Conservation (phyloP, 2,797 vertebrate genomes). For the Xiphophorus birchmanni region DNA sequence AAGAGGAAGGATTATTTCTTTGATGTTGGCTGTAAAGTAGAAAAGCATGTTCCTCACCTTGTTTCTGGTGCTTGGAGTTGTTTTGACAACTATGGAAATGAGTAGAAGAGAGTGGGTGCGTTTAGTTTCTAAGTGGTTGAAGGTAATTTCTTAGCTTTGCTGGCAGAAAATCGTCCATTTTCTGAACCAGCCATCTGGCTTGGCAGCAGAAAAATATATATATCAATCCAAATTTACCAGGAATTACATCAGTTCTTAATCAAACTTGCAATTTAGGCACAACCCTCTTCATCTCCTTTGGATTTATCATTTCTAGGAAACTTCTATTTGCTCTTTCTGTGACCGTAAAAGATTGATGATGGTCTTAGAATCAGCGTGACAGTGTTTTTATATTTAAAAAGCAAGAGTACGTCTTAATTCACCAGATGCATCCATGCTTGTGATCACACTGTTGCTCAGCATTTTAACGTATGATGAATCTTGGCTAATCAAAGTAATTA, state of each 20-base stretch:
- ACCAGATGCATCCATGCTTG: conserved; percentile 7
- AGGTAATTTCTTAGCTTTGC: conserved; percentile 55
- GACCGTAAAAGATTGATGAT: not conserved
- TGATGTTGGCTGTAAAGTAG: conserved; percentile 18
- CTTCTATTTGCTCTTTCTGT: conserved; percentile 1
- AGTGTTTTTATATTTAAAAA: conserved; percentile 32
- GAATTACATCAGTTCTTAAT: not conserved
- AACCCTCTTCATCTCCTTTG: conserved; percentile 23
- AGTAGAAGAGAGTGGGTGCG: conserved; percentile 29
- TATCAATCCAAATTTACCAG: conserved; percentile 24
- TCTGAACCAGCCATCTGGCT: conserved; percentile 37
- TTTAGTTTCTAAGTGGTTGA: conserved; percentile 35
- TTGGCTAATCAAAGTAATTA: conserved; percentile 63
- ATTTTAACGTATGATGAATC: conserved; percentile 47
- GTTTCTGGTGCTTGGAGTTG: conserved; percentile 19
- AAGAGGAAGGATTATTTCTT: conserved; percentile 37
- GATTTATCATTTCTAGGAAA: conserved; percentile 24
- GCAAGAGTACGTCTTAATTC: conserved; percentile 10
- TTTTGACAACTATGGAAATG: conserved; percentile 57
- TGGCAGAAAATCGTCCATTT: conserved; percentile 50
- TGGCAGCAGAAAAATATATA: conserved; percentile 2
- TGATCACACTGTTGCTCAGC: conserved; percentile 26
- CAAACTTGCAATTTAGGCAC: conserved; percentile 1
- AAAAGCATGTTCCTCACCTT: conserved; percentile 13
- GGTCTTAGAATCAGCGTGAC: conserved; percentile 5